Base-by-base conservation (phyloP, 2,888 invertebrate species). In the Eledone cirrhosa region DNA sequence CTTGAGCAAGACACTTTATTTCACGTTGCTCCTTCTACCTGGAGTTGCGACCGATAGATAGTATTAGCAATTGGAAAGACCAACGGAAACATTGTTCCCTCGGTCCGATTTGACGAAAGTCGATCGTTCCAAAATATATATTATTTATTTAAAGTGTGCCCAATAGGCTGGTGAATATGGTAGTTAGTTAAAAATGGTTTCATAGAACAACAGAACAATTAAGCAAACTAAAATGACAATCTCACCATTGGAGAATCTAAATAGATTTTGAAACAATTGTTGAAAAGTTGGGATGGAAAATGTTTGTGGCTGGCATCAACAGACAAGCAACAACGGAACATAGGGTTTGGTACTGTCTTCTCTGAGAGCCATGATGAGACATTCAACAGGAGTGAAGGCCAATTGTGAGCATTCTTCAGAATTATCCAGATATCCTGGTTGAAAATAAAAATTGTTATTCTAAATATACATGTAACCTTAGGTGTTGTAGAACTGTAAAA, bases 291-390 rank as follows among this genome's bases (percentile, higher is more conserved):
- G n/a, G 90, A 89, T 19, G 88, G 81, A 8, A 79, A 79, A 13
- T 83, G 81, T 13, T 84, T 80, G 8, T 8, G 11, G n/a, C 81
- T 77, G 7, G 85, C 83, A 79, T 87, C 84, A 53, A 84, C 83
- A 7, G 89, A 86, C 53, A 90, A 85, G 89, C 89, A 90, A 67
- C 89, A 84, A 16, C 90, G 83, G 85, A 90, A 90, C 79, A 86
- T 84, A 11, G 87, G 80, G 78, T 90, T 88, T 7, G 85, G 80
- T 13, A 48, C 48, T 14, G 82, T 82, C 13, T 83, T 78, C 78
- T 89, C 89, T 13, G 82, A 80, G 77, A 90, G 82, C 33, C 89
- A 82, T 24, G 87, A 80, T 82, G 89, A 88, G 31, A 90, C 80
- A 29, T 83, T 82, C 48, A 84, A 82, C 81, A 90, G 83, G 27